Percentiles rank a stretch among this genome's conserved stretches.
Evolutionary conservation across 2,797 vertebrate genomes (phyloP).

Genomic region (Molossus molossus): DNA sequence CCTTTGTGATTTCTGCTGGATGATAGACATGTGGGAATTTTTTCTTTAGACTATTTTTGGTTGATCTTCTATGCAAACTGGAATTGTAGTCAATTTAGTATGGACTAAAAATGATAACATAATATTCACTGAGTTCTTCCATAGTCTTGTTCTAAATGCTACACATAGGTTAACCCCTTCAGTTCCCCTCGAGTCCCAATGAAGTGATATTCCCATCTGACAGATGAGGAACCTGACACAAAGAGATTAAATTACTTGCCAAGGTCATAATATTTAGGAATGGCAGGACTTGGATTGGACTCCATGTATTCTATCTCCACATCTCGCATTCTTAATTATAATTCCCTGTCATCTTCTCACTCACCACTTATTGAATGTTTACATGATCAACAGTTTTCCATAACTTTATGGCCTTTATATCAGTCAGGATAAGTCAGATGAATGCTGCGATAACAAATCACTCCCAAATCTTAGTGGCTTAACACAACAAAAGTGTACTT

Average conservation of each 20-base stretch:
- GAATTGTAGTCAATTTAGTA: neutral
- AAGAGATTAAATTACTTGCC: neutral
- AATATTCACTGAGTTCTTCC: neutral
- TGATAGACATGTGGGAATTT: neutral
- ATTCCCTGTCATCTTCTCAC: neutral
- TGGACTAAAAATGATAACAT: conserved; percentile 23
- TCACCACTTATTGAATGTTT: neutral
- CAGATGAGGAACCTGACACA: neutral
- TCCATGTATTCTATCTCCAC: neutral
- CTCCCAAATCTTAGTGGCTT: neutral
- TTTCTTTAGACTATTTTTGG: neutral
- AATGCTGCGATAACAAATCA: neutral
- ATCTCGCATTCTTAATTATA: neutral
- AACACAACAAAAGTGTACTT: neutral
- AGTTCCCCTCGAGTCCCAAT: neutral
- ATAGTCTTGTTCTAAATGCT: neutral
- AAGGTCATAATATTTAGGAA: neutral
- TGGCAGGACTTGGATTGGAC: neutral
- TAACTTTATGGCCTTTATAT: neutral
- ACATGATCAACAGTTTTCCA: neutral
- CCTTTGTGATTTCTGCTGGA: conserved; percentile 9
- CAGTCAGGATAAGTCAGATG: conserved; percentile 22
- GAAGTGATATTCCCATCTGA: neutral
- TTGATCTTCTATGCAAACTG: conserved; percentile 19
- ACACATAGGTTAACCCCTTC: neutral